These are phyloP conservation scores for Cyprinus carpio DNA, from an alignment of 2,113 vertebrate genomes.

Conservation along the genomic window DNA sequence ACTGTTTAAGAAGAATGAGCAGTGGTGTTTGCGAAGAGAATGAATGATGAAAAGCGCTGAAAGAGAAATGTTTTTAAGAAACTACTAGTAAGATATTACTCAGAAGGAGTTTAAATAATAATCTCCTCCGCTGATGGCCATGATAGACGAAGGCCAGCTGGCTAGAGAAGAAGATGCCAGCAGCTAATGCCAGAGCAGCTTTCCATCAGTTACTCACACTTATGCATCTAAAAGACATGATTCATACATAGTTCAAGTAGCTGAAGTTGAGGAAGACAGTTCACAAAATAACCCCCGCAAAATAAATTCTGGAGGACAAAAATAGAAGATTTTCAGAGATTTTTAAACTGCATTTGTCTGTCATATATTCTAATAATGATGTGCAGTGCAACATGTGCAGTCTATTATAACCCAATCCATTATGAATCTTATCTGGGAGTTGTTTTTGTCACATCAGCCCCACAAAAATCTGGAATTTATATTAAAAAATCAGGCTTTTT, in stretches of 20 bases:
- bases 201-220: slow-evolving; percentile 14
- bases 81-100: slow-evolving; percentile 28
- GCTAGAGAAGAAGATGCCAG: slow-evolving; percentile 25
- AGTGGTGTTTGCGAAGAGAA: not conserved
- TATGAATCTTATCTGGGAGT: slow-evolving; percentile 19
- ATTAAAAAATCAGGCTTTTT: too few relatives aligned
- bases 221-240: not conserved
- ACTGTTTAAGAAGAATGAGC: slow-evolving; percentile 1
- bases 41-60: not conserved
- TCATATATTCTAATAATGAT: slow-evolving; percentile 9
- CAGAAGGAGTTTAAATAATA: slow-evolving; percentile 23
- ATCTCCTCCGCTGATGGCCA: slow-evolving; percentile 20
- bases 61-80: not conserved
- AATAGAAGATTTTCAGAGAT: not conserved
- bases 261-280: not conserved
- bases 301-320: not conserved
- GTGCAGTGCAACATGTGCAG: not conserved
- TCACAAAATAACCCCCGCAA: slow-evolving; percentile 14
- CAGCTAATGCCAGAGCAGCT: slow-evolving; percentile 24
- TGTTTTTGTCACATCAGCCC: too few relatives aligned
- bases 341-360: not conserved
- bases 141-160: slow-evolving; percentile 35
- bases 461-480: too few relatives aligned
- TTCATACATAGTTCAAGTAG: slow-evolving; percentile 29
- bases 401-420: not conserved